These are phyloP conservation scores for Hoplodrina ambigua DNA, from an alignment of 2,888 invertebrate genomes.

Conservation along the genomic window DNA sequence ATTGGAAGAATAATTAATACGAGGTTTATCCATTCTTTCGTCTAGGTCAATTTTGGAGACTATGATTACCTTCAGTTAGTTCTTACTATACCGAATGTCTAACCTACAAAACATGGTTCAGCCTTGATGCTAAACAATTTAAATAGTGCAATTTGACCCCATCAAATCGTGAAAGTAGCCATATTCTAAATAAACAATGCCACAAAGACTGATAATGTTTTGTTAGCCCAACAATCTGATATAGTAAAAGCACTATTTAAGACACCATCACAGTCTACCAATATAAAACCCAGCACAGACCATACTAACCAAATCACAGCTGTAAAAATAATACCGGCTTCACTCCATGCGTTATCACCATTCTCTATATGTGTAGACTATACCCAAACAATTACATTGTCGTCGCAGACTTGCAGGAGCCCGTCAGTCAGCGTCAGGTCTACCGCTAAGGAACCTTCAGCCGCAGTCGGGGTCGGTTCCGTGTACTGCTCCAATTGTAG, in stretches of 20 bases:
- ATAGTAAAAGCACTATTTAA: background rate
- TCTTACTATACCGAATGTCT: background rate
- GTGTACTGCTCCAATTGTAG: constrained; percentile 75
- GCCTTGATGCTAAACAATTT: background rate
- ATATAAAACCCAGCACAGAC: constrained; percentile 4
- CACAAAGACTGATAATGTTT: constrained; percentile 3
- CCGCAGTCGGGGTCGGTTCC: constrained; percentile 63
- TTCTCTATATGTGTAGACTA: constrained; percentile 79
- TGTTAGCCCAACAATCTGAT: background rate
- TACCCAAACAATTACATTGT: constrained; percentile 89
- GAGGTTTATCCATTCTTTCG: constrained; percentile 19
- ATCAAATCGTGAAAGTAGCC: background rate
- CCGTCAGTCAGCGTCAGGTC: constrained; percentile 82
- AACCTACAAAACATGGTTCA: background rate
- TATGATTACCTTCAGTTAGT: background rate
- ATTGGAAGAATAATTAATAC: constrained; percentile 28
- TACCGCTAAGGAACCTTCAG: constrained; percentile 68
- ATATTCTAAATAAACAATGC: background rate
- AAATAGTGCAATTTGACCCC: background rate
- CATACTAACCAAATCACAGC: constrained; percentile 45
- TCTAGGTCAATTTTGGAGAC: constrained; percentile 29
- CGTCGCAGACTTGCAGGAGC: constrained; percentile 77
- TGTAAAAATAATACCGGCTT: constrained; percentile 35
- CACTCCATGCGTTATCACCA: constrained; percentile 67
- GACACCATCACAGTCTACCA: constrained; percentile 32